A percentile compares a stretch with the other conserved stretches of the same genome.
These are phyloP conservation scores for Corydoras sp. DNA, from an alignment of 2,113 vertebrate species.

Conservation along the genomic window DNA sequence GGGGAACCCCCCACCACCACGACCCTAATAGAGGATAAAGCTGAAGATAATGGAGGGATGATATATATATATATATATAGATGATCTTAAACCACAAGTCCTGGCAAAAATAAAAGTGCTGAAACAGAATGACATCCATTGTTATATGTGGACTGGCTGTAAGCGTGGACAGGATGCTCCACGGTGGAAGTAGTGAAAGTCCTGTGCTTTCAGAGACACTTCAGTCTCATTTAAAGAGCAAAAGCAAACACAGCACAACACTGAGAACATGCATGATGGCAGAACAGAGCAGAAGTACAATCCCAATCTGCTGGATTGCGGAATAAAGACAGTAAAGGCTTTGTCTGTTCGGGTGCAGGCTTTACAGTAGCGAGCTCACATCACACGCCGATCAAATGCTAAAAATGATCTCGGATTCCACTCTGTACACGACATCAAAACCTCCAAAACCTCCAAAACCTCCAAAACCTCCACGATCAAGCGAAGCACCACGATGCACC, in stretches of 20 bases:
- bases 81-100: too few relatives aligned
- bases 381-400: not conserved
- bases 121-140: too few relatives aligned
- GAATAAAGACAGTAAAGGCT: not conserved
- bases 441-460: too few relatives aligned
- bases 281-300: not conserved
- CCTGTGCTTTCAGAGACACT: not conserved
- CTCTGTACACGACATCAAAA: too few relatives aligned
- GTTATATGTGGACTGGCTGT: slow-evolving; percentile 1
- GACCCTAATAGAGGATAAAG: too few relatives aligned
- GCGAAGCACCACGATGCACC: too few relatives aligned
- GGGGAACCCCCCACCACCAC: too few relatives aligned
- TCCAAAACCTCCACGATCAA: too few relatives aligned
- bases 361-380: not conserved
- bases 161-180: not conserved
- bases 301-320: not conserved
- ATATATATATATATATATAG: too few relatives aligned
- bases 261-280: not conserved
- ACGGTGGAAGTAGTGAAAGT: not conserved
- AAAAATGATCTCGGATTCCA: too few relatives aligned
- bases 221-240: not conserved
- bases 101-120: too few relatives aligned
- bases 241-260: not conserved
- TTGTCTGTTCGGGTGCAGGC: not conserved
- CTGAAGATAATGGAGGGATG: too few relatives aligned